These are phyloP conservation scores for Stenoptilia bipunctidactyla DNA, from an alignment of 2,888 invertebrate species.

Conservation along the genomic window DNA sequence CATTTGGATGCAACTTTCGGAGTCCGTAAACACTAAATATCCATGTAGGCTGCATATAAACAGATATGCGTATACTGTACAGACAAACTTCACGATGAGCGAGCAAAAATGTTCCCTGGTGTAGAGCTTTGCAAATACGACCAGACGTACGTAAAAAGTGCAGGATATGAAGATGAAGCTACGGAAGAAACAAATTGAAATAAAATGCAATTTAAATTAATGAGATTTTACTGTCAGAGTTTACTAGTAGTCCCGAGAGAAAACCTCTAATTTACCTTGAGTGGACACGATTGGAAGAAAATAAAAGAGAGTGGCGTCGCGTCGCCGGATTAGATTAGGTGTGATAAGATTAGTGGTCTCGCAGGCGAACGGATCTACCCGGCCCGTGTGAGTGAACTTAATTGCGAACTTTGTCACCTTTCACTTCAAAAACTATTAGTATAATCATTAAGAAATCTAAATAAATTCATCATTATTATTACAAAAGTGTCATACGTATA, in stretches of 20 bases:
- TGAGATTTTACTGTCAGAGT: constrained; percentile 32
- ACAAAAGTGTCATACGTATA: no score
- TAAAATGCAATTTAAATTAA: constrained; percentile 21
- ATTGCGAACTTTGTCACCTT: constrained; percentile 31
- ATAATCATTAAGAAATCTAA: no score
- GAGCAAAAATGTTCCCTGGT: constrained; percentile 8
- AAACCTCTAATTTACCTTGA: constrained; percentile 63
- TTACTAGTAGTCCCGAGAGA: constrained; percentile 48
- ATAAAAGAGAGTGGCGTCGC: constrained; percentile 55
- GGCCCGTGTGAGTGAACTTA: constrained; percentile 37
- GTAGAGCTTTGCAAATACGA: constrained; percentile 10
- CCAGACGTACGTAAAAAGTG: constrained; percentile 4
- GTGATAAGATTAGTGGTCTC: constrained; percentile 58
- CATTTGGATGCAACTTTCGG: no score
- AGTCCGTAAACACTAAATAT: no score
- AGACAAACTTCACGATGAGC: constrained; percentile 6
- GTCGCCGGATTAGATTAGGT: constrained; percentile 61
- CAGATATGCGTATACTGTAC: no score
- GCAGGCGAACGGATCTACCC: background rate
- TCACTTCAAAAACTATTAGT: background rate
- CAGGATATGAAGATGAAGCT: no score
- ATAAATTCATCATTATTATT: no score
- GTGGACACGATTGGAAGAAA: constrained; percentile 68
- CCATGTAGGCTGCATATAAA: no score
- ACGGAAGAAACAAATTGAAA: background rate